Evolutionary conservation across 2,113 vertebrate genomes (phyloP).

Genomic region (Atherinomorus stipes): DNA sequence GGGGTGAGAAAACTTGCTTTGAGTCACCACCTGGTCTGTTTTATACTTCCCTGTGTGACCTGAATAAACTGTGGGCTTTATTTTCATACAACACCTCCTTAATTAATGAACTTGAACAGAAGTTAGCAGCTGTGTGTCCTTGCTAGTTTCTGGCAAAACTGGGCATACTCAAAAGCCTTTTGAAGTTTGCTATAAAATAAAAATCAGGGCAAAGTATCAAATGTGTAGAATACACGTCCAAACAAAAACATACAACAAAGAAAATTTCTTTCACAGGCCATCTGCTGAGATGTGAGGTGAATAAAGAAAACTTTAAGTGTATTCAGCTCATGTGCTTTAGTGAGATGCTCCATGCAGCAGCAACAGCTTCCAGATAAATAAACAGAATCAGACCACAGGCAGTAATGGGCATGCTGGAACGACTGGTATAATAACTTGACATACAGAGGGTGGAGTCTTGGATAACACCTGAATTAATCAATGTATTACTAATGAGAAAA

Average conservation of each 20-base stretch:
- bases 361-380: constrained; percentile 12
- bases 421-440: background rate
- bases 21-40: constrained; percentile 24
- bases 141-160: constrained; percentile 17
- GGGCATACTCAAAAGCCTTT: constrained; percentile 43
- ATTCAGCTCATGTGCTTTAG: constrained; percentile 35
- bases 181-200: constrained; percentile 47
- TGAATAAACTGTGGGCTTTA: constrained; percentile 41
- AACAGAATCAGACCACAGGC: constrained; percentile 10
- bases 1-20: constrained; percentile 35
- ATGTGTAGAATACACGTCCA: constrained; percentile 32
- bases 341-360: constrained; percentile 10
- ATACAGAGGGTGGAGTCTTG: constrained; percentile 2
- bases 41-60: constrained; percentile 44
- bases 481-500: background rate
- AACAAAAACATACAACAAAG: constrained; percentile 45
- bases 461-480: constrained; percentile 8
- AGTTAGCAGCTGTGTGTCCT: constrained; percentile 22
- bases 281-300: constrained; percentile 32
- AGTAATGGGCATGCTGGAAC: constrained; percentile 23
- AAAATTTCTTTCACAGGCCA: constrained; percentile 24
- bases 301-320: constrained; percentile 47
- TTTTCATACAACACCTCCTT: constrained; percentile 47
- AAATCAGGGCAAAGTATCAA: constrained; percentile 42
- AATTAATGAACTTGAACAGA: constrained; percentile 60